These are phyloP conservation scores for Pteria penguin DNA, from an alignment of 2,888 invertebrate species.

Conservation along the genomic window DNA sequence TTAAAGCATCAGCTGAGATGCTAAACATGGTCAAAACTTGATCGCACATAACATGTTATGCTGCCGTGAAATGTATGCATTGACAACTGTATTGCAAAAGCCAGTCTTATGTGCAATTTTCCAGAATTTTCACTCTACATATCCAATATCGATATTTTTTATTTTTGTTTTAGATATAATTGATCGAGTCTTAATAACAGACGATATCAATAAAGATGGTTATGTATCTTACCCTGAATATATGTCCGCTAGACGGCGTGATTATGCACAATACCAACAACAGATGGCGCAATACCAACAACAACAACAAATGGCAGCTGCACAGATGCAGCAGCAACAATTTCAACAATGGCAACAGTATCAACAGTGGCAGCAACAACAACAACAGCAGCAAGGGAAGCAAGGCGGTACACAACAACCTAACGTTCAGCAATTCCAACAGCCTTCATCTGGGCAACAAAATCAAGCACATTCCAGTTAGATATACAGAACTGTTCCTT, in stretches of 20 bases:
- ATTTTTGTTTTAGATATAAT: conserved; percentile 86
- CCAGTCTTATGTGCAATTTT: no score
- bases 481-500: no score
- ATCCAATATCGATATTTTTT: no score
- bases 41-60: no score
- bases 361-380: conserved; percentile 29
- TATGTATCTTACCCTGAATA: conserved; percentile 92
- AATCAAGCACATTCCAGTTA: no score
- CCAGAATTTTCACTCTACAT: no score
- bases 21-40: no score
- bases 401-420: conserved; percentile 10
- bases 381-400: conserved; percentile 1
- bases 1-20: no score
- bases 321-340: conserved; percentile 56
- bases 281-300: conserved; percentile 59
- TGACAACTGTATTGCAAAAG: no score
- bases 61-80: no score
- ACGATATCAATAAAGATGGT: conserved; percentile 92
- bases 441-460: not conserved
- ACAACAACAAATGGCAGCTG: conserved; percentile 47
- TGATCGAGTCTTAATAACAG: conserved; percentile 90
- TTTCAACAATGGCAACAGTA: conserved; percentile 53
- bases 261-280: conserved; percentile 57
- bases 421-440: conserved; percentile 22
- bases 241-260: conserved; percentile 74